Conservation (phyloP, 2,888 invertebrate genomes). For the Nebria salina region DNA sequence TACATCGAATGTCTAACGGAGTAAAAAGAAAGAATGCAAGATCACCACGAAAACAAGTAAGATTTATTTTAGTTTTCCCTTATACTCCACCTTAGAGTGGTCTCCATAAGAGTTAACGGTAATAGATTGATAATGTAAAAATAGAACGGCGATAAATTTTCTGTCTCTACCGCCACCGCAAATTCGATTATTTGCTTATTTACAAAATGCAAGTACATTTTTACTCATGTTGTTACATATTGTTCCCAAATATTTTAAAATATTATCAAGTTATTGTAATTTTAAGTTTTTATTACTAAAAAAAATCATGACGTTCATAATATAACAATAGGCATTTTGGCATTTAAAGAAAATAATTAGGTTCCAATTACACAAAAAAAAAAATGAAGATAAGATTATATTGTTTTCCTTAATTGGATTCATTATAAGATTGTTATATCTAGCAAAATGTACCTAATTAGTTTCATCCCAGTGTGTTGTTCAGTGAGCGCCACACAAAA, state of each 20-base stretch:
- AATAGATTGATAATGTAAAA: slow-evolving; percentile 1
- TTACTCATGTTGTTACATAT: no score
- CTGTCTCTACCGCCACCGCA: not conserved
- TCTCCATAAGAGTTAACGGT: not conserved
- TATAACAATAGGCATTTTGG: no score
- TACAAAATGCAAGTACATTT: no score
- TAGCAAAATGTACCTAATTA: slow-evolving; percentile 19
- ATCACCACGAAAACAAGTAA: slow-evolving; percentile 1
- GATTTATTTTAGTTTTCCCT: not conserved
- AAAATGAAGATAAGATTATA: not conserved
- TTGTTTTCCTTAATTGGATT: not conserved
- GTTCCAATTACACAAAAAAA: not conserved
- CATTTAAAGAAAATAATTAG: not conserved
- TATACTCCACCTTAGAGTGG: slow-evolving; percentile 1
- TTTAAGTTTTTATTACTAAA: no score
- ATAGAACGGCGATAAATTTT: not conserved
- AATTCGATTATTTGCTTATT: not conserved
- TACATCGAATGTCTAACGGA: not conserved
- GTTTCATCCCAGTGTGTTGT: slow-evolving; percentile 3
- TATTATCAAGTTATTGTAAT: no score
- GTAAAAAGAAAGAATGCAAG: not conserved
- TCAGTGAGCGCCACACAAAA: slow-evolving; percentile 5
- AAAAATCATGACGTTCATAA: no score
- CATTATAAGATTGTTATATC: slow-evolving; percentile 15
- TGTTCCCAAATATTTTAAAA: no score